phyloP scores from a whole-genome alignment of 2,113 vertebrate species.

The Cyanocitta stelleri region DNA sequence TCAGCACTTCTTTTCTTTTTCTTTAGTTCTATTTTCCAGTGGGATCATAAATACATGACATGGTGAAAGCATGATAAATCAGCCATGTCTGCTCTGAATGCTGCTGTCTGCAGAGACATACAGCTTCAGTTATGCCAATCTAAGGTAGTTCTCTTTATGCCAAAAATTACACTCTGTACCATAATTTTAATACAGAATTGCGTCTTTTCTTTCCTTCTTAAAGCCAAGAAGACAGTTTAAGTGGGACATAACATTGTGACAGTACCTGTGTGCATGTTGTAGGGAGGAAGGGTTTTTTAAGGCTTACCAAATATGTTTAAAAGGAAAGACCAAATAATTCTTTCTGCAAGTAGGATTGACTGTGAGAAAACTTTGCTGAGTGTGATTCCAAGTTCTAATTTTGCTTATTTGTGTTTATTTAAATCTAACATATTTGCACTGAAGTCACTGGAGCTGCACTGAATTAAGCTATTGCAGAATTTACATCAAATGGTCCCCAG shows the following conservation, averaged over 20 bases:
- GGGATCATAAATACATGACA: background rate
- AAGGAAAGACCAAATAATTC: background rate
- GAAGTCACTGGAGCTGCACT: background rate
- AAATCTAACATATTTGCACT: background rate
- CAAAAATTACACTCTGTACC: background rate
- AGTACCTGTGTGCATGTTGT: background rate
- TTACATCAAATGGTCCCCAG: slow-evolving; percentile 1
- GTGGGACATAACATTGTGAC: background rate
- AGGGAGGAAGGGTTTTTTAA: background rate
- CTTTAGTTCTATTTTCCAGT: background rate
- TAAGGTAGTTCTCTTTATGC: background rate
- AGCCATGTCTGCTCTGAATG: background rate
- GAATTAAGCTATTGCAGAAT: background rate
- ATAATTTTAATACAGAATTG: background rate
- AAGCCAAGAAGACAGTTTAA: background rate
- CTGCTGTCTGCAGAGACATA: background rate
- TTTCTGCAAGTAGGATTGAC: background rate
- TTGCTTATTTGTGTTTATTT: background rate
- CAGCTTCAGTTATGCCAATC: background rate
- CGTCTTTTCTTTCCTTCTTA: background rate
- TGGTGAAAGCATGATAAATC: background rate
- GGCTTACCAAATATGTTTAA: background rate
- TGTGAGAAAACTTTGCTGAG: background rate
- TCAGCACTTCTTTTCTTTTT: background rate
- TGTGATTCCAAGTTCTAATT: background rate